Percentiles rank a stretch among this genome's conserved stretches.
Conservation (phyloP, 2,888 invertebrate species). For the Diaperis boleti region DNA sequence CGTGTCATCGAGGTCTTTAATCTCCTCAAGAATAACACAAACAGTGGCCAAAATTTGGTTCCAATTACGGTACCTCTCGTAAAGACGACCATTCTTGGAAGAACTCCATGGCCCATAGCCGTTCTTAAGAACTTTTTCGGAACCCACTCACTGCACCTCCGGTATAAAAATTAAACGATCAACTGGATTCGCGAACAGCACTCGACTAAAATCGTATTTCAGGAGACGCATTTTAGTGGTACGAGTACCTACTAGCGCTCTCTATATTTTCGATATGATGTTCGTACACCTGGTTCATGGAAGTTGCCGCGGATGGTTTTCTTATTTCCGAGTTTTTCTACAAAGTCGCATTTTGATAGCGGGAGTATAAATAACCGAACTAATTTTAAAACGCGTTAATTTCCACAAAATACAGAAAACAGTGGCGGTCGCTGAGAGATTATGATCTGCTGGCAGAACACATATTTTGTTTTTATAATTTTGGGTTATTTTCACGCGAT, state of each 20-base stretch:
- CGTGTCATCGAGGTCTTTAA: neutral
- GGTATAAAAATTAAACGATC: constrained; percentile 30
- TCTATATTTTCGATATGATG: constrained; percentile 45
- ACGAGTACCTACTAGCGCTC: constrained; percentile 47
- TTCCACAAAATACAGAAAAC: constrained; percentile 35
- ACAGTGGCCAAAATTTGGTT: neutral
- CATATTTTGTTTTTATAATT: constrained; percentile 20
- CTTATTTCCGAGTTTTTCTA: too few species aligned
- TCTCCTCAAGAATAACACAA: too few species aligned
- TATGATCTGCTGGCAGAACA: constrained; percentile 30
- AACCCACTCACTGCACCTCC: constrained; percentile 8
- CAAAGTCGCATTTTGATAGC: neutral
- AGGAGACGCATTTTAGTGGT: constrained; percentile 59
- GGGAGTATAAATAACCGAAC: constrained; percentile 6
- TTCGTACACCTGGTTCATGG: constrained; percentile 45
- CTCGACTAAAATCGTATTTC: constrained; percentile 61
- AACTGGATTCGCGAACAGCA: constrained; percentile 54
- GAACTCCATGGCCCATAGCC: constrained; percentile 66
- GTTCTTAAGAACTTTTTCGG: constrained; percentile 14
- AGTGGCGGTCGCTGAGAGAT: constrained; percentile 26
- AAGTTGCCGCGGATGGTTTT: too few species aligned
- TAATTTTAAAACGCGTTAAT: constrained; percentile 29
- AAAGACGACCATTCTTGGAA: constrained; percentile 65
- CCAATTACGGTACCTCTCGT: constrained; percentile 20
- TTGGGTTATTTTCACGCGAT: constrained; percentile 24